These are phyloP conservation scores for Exocentrus adspersus DNA, from an alignment of 2,888 invertebrate species.

Conservation along the genomic window DNA sequence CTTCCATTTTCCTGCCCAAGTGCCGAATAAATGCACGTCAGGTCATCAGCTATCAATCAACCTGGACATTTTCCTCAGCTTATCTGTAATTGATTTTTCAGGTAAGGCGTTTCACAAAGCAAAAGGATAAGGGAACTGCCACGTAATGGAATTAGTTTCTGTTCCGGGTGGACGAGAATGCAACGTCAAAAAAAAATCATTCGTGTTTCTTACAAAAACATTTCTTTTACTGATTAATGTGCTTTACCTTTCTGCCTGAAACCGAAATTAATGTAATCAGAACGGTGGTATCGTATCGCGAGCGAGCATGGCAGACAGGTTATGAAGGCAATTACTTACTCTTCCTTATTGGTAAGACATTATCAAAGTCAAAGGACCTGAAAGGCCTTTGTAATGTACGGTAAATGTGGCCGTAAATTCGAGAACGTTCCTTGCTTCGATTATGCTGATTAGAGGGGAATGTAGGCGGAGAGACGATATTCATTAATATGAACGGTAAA, in stretches of 20 bases:
- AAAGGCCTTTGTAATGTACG: slow-evolving; percentile 25
- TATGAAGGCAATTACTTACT: slow-evolving; percentile 30
- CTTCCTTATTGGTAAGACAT: slow-evolving; percentile 25
- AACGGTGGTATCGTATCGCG: background rate
- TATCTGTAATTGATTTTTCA: slow-evolving; percentile 43
- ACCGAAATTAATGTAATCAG: background rate
- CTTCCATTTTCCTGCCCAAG: slow-evolving; percentile 3
- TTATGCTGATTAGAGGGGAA: slow-evolving; percentile 5
- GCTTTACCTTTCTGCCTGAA: too few species aligned
- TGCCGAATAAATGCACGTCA: slow-evolving; percentile 32
- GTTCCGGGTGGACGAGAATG: slow-evolving; percentile 7
- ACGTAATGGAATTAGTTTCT: slow-evolving; percentile 32
- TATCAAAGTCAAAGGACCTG: slow-evolving; percentile 28
- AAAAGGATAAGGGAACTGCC: slow-evolving; percentile 29
- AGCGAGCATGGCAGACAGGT: slow-evolving; percentile 22
- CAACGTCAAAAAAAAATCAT: slow-evolving; percentile 7
- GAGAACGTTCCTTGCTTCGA: background rate
- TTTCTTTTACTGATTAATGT: background rate
- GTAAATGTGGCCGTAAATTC: slow-evolving; percentile 17
- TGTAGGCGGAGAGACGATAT: slow-evolving; percentile 5
- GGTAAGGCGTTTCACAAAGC: slow-evolving; percentile 34
- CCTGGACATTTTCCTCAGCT: slow-evolving; percentile 35
- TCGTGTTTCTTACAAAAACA: background rate
- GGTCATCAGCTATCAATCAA: slow-evolving; percentile 41
- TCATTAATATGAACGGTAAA: slow-evolving; percentile 3